A percentile compares a stretch with the other conserved stretches of the same genome.
phyloP scores from a whole-genome alignment of 2,113 vertebrate species.

The Rhadina sibilatrix region DNA sequence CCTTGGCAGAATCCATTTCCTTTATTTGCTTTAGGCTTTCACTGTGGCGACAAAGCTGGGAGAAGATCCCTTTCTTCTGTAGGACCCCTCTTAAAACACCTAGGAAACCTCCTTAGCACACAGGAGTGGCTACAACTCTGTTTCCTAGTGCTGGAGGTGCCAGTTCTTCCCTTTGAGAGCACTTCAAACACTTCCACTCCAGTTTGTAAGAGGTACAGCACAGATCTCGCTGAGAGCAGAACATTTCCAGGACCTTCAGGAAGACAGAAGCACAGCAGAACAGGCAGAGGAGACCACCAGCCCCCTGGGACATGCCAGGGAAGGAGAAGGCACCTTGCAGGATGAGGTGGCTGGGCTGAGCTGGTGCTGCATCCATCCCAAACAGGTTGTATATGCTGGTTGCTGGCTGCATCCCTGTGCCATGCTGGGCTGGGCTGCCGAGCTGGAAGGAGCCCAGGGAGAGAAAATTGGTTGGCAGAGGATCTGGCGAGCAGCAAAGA shows the following conservation, averaged over 20 bases:
- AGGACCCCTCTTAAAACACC: not conserved
- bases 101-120: not conserved
- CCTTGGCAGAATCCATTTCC: not conserved
- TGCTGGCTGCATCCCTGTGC: not conserved
- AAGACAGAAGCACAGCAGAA: not conserved
- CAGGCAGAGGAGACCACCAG: not conserved
- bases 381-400: not conserved
- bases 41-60: not conserved
- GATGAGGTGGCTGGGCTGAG: not conserved
- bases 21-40: not conserved
- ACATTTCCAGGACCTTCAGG: not conserved
- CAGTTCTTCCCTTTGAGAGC: not conserved
- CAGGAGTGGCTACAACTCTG: not conserved
- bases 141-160: not conserved
- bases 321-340: not conserved
- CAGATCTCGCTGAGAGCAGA: accelerated
- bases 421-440: not conserved
- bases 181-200: not conserved
- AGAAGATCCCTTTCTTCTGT: not conserved
- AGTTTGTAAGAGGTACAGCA: not conserved
- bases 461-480: not conserved
- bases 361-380: accelerated
- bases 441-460: conserved; percentile 20
- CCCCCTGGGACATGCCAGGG: not conserved
- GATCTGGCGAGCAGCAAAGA: accelerated